Percentiles rank a stretch among this genome's conserved stretches.
These are phyloP conservation scores for Moxostoma hubbsi DNA, from an alignment of 2,797 vertebrate genomes.

Conservation along the genomic window DNA sequence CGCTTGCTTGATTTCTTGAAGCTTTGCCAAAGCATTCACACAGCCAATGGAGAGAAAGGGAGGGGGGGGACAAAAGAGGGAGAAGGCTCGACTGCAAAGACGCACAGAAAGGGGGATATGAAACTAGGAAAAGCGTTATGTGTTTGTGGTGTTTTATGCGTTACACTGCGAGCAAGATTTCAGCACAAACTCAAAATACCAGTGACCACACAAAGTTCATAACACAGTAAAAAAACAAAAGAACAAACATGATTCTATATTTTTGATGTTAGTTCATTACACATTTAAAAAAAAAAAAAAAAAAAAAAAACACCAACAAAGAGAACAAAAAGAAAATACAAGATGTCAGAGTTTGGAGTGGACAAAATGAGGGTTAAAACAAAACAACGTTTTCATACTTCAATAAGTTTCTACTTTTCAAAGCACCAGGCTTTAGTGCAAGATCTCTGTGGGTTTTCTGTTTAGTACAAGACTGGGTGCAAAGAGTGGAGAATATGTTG, in stretches of 20 bases:
- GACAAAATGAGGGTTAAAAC: slow-evolving; percentile 6
- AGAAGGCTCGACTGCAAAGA: slow-evolving; percentile 60
- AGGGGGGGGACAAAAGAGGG: slow-evolving; percentile 59
- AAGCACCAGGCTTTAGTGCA: slow-evolving; percentile 51
- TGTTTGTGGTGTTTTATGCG: slow-evolving; percentile 47
- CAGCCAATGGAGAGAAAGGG: slow-evolving; percentile 61
- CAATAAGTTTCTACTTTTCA: slow-evolving; percentile 30
- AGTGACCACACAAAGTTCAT: slow-evolving; percentile 16
- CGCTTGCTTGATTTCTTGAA: slow-evolving; percentile 70
- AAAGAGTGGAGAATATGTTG: slow-evolving; percentile 73
- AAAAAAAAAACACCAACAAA: not conserved
- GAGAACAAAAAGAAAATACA: too few species aligned
- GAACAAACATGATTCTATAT: slow-evolving; percentile 16
- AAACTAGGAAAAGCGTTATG: slow-evolving; percentile 61
- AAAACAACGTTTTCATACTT: slow-evolving; percentile 12
- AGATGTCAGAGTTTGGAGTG: slow-evolving; percentile 18
- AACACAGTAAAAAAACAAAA: slow-evolving; percentile 37
- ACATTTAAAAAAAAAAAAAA: not conserved
- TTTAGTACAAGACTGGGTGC: slow-evolving; percentile 56
- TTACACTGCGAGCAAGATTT: slow-evolving; percentile 45
- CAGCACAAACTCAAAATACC: slow-evolving; percentile 57
- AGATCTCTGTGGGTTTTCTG: slow-evolving; percentile 57
- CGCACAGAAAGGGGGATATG: slow-evolving; percentile 50
- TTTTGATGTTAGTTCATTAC: slow-evolving; percentile 31
- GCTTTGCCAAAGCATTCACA: slow-evolving; percentile 73